Conservation (phyloP, 2,888 invertebrate genomes). For the Mythimna albipuncta region DNA sequence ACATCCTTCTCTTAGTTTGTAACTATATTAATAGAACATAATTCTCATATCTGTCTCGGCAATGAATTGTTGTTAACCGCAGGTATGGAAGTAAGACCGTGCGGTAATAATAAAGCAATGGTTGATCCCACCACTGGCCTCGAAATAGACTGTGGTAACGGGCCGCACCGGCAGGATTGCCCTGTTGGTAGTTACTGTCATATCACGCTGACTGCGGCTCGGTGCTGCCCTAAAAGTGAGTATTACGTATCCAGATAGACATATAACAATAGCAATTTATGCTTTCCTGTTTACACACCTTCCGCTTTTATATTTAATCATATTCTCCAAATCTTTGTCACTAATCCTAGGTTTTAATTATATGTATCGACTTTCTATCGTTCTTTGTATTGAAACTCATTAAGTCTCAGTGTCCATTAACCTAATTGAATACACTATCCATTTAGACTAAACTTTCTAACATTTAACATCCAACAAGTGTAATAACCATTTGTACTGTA, state of each 20-base stretch:
- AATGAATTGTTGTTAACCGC: constrained; percentile 68
- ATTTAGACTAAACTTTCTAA: constrained; percentile 61
- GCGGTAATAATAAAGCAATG: constrained; percentile 95
- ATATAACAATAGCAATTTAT: constrained; percentile 11
- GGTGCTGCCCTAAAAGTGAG: constrained; percentile 96
- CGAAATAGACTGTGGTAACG: constrained; percentile 96
- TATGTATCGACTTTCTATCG: constrained; percentile 8
- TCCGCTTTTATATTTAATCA: not conserved
- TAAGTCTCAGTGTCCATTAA: constrained; percentile 45
- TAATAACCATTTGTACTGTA: constrained; percentile 53
- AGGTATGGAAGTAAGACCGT: constrained; percentile 96
- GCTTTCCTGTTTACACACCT: not conserved
- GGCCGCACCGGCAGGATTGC: constrained; percentile 94
- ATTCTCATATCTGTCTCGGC: constrained; percentile 32
- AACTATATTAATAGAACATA: constrained; percentile 17
- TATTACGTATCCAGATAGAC: constrained; percentile 54
- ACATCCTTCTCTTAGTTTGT: constrained; percentile 8
- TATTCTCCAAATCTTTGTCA: not conserved
- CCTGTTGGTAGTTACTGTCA: constrained; percentile 97
- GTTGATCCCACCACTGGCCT: constrained; percentile 92
- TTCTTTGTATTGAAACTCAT: constrained; percentile 37
- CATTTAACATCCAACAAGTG: constrained; percentile 54
- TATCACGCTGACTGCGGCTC: constrained; percentile 94
- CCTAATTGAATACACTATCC: constrained; percentile 54
- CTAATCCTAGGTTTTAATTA: constrained; percentile 10